Evolutionary conservation across 2,113 vertebrate genomes (phyloP).

Genomic region (Polypterus senegalus): DNA sequence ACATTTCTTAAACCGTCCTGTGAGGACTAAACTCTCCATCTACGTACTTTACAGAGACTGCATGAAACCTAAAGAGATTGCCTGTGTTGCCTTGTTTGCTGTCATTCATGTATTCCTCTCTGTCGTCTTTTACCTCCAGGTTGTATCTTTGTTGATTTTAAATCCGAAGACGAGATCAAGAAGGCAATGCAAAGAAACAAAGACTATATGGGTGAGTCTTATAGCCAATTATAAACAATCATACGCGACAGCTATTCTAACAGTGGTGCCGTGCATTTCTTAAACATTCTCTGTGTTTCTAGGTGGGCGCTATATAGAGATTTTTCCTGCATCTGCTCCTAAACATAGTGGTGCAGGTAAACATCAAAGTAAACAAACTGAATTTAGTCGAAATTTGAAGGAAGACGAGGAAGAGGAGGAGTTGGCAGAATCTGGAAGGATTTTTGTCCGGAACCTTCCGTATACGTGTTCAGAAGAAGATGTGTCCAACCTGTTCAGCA

Average conservation of each 20-base stretch:
- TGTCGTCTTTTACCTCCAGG: slow-evolving; percentile 39
- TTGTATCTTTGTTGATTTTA: slow-evolving; percentile 80
- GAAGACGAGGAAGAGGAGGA: slow-evolving; percentile 84
- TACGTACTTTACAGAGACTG: too few relatives aligned
- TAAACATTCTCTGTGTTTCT: slow-evolving; percentile 10
- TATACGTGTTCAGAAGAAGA: slow-evolving; percentile 86
- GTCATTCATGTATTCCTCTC: slow-evolving; percentile 10
- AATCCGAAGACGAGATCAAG: slow-evolving; percentile 65
- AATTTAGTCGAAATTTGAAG: slow-evolving; percentile 47
- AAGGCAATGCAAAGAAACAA: slow-evolving; percentile 74
- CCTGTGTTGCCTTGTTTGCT: neutral
- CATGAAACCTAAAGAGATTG: too few relatives aligned
- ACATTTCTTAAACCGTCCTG: too few relatives aligned
- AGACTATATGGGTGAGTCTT: slow-evolving; percentile 79
- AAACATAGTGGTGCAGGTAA: slow-evolving; percentile 4
- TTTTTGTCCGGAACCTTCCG: slow-evolving; percentile 85
- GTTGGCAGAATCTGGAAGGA: slow-evolving; percentile 75
- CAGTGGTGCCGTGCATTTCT: too few relatives aligned
- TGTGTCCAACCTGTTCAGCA: slow-evolving; percentile 66
- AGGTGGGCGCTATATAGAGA: slow-evolving; percentile 77
- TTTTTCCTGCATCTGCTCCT: slow-evolving; percentile 43
- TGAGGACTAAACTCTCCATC: too few relatives aligned
- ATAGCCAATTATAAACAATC: too few relatives aligned
- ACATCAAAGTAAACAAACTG: slow-evolving; percentile 2
- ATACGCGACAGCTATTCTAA: too few relatives aligned